Evolutionary conservation across 2,797 vertebrate genomes (phyloP).

Genomic region (Odontamblyopus rebecca): DNA sequence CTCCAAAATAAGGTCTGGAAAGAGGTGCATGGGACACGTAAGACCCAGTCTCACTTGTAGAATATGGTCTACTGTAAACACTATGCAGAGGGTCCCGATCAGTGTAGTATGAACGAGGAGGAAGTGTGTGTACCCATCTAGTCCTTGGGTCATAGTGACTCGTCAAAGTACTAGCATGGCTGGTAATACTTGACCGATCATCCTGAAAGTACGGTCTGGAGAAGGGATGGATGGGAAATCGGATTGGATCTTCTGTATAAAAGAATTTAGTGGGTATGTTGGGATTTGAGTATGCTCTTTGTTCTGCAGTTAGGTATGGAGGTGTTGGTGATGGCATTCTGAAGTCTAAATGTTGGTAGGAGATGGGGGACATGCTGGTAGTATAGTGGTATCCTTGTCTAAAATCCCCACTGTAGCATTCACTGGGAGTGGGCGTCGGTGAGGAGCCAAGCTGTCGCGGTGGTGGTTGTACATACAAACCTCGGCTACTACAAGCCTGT

Average conservation of each 20-base stretch:
- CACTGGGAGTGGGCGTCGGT: slow-evolving; percentile 89
- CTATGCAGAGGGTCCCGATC: slow-evolving; percentile 74
- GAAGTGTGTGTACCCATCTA: slow-evolving; percentile 79
- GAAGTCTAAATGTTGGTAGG: slow-evolving; percentile 77
- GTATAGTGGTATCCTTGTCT: slow-evolving; percentile 79
- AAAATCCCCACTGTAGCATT: slow-evolving; percentile 87
- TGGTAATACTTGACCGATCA: slow-evolving; percentile 78
- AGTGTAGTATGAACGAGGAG: slow-evolving; percentile 78
- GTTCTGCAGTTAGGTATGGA: slow-evolving; percentile 80
- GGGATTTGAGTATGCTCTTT: slow-evolving; percentile 81
- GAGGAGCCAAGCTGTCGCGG: slow-evolving; percentile 76
- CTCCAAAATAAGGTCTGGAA: slow-evolving; percentile 80
- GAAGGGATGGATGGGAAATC: slow-evolving; percentile 77
- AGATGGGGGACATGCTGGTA: slow-evolving; percentile 76
- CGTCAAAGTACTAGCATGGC: slow-evolving; percentile 75
- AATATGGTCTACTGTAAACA: slow-evolving; percentile 75
- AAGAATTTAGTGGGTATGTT: slow-evolving; percentile 89
- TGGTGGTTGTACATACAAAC: slow-evolving; percentile 79
- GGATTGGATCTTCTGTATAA: slow-evolving; percentile 85
- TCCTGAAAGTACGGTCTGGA: slow-evolving; percentile 79
- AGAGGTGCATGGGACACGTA: slow-evolving; percentile 86
- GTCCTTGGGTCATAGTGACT: slow-evolving; percentile 78
- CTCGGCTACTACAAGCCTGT: slow-evolving; percentile 76
- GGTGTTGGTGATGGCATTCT: slow-evolving; percentile 80
- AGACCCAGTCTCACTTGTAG: slow-evolving; percentile 81